phyloP scores from a whole-genome alignment of 92 coral and sea anemone species.

The Plumapathes pennacea region DNA sequence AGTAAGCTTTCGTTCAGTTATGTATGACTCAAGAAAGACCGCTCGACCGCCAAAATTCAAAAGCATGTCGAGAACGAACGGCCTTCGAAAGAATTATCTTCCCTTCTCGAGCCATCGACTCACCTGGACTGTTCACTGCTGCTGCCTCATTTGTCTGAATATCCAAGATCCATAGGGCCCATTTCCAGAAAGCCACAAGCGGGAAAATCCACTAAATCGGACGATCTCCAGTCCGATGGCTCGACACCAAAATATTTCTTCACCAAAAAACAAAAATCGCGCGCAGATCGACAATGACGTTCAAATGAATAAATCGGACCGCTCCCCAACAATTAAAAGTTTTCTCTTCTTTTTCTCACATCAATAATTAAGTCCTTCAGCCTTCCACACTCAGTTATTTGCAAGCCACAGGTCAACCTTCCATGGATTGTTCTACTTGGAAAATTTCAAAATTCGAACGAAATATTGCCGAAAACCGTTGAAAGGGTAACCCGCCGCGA shows the following conservation, averaged over 20 bases:
- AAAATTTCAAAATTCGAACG: constrained; percentile 99
- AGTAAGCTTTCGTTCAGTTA: too few species aligned
- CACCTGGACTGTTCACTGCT: constrained; percentile 75
- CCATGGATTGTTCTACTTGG: constrained; percentile 85
- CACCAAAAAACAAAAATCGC: constrained; percentile 97
- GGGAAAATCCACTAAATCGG: constrained; percentile 56
- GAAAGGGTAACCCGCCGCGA: constrained; percentile 93
- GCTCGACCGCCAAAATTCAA: constrained; percentile 79
- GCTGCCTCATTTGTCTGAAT: constrained; percentile 63
- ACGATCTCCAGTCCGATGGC: constrained; percentile 67
- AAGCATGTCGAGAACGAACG: constrained; percentile 65
- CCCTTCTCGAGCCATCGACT: constrained; percentile 77
- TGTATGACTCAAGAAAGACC: constrained; percentile 52
- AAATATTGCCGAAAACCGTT: constrained; percentile 98
- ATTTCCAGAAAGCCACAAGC: constrained; percentile 45
- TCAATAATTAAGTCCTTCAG: constrained; percentile 79
- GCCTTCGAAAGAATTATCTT: constrained; percentile 70
- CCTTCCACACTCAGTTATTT: constrained; percentile 56
- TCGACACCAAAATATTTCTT: constrained; percentile 84
- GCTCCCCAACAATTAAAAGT: constrained; percentile 88
- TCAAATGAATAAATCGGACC: constrained; percentile 88
- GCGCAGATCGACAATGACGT: constrained; percentile 99
- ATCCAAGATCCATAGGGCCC: constrained; percentile 58
- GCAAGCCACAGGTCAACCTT: constrained; percentile 50
- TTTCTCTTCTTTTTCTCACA: constrained; percentile 75